Percentiles rank a stretch among this genome's conserved stretches.
Evolutionary conservation across 2,797 vertebrate species (phyloP).

Genomic region (Poecilia wingei): DNA sequence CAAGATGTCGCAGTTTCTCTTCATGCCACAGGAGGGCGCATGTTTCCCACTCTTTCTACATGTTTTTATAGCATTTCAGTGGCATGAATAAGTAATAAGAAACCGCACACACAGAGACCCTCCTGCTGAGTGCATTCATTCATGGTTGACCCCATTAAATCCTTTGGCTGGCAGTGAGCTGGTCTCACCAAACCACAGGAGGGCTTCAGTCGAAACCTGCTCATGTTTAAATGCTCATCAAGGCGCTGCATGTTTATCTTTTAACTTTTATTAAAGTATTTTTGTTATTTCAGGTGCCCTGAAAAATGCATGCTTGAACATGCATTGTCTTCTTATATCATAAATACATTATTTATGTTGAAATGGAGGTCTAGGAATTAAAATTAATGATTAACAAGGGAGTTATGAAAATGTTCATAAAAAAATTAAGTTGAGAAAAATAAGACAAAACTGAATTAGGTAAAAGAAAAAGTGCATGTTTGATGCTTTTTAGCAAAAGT

Average conservation of each 20-base stretch:
- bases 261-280: background rate
- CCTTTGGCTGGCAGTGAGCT: background rate
- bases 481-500: background rate
- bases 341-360: background rate
- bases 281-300: background rate
- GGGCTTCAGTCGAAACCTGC: background rate
- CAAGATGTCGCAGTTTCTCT: background rate
- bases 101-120: background rate
- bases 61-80: background rate
- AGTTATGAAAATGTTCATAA: background rate
- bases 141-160: slow-evolving; percentile 1
- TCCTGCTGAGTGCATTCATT: background rate
- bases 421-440: background rate
- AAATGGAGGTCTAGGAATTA: background rate
- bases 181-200: background rate
- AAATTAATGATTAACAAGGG: background rate
- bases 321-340: background rate
- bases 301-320: background rate
- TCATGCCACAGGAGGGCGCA: slow-evolving; percentile 52
- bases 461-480: background rate
- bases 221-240: background rate
- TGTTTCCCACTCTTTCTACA: background rate
- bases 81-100: background rate
- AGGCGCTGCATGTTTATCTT: background rate
- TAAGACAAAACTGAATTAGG: background rate